Percentiles rank a stretch among this genome's conserved stretches.
Evolutionary conservation across 1,140 invertebrate genomes (phyloP).

Genomic region (Atopsyche davidsoni): DNA sequence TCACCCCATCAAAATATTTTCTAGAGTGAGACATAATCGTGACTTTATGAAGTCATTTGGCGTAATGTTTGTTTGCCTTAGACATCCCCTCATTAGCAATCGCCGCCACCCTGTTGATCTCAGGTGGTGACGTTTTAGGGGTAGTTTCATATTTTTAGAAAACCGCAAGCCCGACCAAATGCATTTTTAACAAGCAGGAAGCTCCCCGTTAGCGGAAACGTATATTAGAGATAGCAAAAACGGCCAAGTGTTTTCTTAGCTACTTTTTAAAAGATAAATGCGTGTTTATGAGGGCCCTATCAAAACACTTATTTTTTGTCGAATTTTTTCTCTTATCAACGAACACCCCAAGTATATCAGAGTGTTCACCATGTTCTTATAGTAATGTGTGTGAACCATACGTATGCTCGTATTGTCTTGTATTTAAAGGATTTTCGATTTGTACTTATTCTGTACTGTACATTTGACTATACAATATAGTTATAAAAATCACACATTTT

Average conservation of each 20-base stretch:
- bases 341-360: no score
- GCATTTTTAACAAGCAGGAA: slow-evolving; percentile 30
- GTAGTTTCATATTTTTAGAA: slow-evolving; percentile 9
- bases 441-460: no score
- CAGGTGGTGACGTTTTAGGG: slow-evolving; percentile 16
- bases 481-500: no score
- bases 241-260: background rate
- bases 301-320: background rate
- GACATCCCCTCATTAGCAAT: background rate
- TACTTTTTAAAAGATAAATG: background rate
- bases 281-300: background rate
- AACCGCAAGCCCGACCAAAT: slow-evolving; percentile 11
- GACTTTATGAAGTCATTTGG: background rate
- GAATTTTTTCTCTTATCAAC: background rate
- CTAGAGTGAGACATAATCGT: background rate
- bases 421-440: no score
- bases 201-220: slow-evolving; percentile 24
- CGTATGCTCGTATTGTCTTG: no score
- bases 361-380: no score
- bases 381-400: no score
- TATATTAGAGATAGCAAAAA: slow-evolving; percentile 9
- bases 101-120: slow-evolving; percentile 1
- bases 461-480: no score
- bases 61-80: background rate
- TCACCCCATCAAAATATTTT: no score